Evolutionary conservation across 1,140 invertebrate species (phyloP).

Genomic region (Panulirus ornatus): DNA sequence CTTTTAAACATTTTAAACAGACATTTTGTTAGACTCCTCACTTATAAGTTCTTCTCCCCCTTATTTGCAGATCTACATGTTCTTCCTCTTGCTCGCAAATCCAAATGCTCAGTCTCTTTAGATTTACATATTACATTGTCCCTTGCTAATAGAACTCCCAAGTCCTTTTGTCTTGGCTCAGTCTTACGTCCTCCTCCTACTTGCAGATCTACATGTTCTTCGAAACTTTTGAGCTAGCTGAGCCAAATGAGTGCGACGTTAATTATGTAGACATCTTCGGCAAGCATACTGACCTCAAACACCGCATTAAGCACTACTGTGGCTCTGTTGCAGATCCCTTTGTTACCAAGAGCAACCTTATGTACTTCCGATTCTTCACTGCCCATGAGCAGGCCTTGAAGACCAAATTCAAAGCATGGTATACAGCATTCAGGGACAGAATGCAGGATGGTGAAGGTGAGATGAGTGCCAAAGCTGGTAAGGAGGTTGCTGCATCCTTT

Average conservation of each 20-base stretch:
- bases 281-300: conserved; percentile 83
- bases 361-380: conserved; percentile 86
- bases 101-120: not conserved
- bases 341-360: conserved; percentile 81
- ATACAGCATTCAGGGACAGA: conserved; percentile 85
- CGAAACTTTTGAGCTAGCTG: conserved; percentile 83
- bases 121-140: not conserved
- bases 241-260: conserved; percentile 89
- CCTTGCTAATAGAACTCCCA: no score
- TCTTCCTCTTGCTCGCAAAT: not conserved
- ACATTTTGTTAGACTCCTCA: no score
- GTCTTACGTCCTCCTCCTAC: conserved; percentile 5
- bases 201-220: conserved; percentile 86
- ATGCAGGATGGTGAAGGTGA: conserved; percentile 67
- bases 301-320: conserved; percentile 85
- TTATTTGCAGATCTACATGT: not conserved
- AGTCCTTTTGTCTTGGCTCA: no score
- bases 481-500: no score
- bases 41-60: no score
- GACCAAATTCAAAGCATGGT: conserved; percentile 85
- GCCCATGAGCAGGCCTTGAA: conserved; percentile 83
- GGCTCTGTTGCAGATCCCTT: conserved; percentile 88
- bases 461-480: no score
- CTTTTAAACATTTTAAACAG: no score
- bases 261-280: conserved; percentile 90